Evolutionary conservation across 1,140 invertebrate species (phyloP), one percentile per base, ranked within the genome.

Genomic region (Druon quercuslanigerum): DNA sequence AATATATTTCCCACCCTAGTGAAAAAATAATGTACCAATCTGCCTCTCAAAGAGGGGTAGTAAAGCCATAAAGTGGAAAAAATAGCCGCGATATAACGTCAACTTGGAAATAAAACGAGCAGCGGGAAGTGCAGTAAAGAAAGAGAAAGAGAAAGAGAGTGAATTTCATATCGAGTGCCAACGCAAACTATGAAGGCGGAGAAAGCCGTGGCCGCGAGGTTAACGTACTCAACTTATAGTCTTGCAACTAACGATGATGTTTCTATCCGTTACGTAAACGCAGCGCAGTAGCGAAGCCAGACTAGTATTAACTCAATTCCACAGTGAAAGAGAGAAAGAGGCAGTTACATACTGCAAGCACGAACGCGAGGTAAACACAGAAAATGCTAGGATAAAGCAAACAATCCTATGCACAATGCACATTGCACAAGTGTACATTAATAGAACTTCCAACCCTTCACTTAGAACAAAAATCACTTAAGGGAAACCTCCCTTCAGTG

Each of bases 201-300:
- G 85, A 86, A 86, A 87, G 86, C 83, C 71, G 79, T 82, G 76
- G 72, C 40, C 60, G 33, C 60, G 60, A 66, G 86, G 87, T 88
- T 83, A 87, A 87, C 75, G 86, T 79, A 87, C 85, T 75, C 77
- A 57, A 73, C 84, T 85, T 71, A 46, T 79, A 80, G 83, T 83
- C 78, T 83, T 83, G 81, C 79, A 77, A 84, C 82, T 83, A 83
- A 87, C 87, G 86, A 88, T 87, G 86, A 86, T 85, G 84, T 86
- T 88, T 86, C 86, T 84, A 83, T n/a, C 70, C 80, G 82, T 88
- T 88, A 87, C 86, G 86, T 86, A 88, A 88, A 87, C 79, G 76
- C 54, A 76, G 56, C 74, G 52, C 20, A 40, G 25, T 6, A 54
- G n/a, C 14, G n/a, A 73, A 54, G 51, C 78, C 9, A 25, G 19